Percentiles rank a stretch among this genome's conserved stretches.
Evolutionary conservation across 2,797 vertebrate species (phyloP).

Genomic region (Spea hammondii): DNA sequence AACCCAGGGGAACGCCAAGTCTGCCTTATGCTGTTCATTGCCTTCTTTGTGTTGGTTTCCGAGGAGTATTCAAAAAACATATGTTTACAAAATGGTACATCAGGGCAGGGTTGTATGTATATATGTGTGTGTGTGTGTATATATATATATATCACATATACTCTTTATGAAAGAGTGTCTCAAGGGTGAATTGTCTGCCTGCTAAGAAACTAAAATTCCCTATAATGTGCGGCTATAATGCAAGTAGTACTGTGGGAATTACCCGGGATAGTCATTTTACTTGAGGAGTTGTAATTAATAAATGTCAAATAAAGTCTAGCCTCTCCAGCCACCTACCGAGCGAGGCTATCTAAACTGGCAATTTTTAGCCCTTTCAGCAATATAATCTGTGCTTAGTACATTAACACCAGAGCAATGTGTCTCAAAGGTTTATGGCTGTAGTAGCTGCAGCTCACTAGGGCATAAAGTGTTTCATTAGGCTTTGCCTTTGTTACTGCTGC

Average conservation of each 20-base stretch:
- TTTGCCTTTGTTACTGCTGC: constrained; percentile 60
- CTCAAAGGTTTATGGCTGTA: constrained; percentile 59
- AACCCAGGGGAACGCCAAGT: constrained; percentile 58
- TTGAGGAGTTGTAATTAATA: constrained; percentile 53
- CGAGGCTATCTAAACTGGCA: constrained; percentile 53
- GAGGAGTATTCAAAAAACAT: constrained; percentile 44
- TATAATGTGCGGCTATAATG: too few relatives aligned
- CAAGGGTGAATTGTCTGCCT: too few relatives aligned
- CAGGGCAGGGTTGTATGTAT: too few relatives aligned
- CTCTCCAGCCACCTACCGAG: constrained; percentile 36
- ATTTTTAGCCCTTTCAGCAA: constrained; percentile 54
- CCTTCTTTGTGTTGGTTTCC: constrained; percentile 51
- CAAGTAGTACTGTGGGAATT: not conserved
- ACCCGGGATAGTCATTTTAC: constrained; percentile 10
- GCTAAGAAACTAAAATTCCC: too few relatives aligned
- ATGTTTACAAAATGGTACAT: not conserved
- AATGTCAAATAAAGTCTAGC: constrained; percentile 33
- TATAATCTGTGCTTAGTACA: constrained; percentile 61
- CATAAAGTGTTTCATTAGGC: constrained; percentile 63
- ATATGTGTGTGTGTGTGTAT: not conserved
- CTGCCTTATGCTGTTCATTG: constrained; percentile 55
- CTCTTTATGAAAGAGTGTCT: too few relatives aligned
- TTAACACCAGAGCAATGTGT: constrained; percentile 55
- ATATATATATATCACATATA: too few relatives aligned
- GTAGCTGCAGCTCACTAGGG: constrained; percentile 55